phyloP scores from a whole-genome alignment of 2,113 vertebrate species.

The Loxodonta africana region DNA sequence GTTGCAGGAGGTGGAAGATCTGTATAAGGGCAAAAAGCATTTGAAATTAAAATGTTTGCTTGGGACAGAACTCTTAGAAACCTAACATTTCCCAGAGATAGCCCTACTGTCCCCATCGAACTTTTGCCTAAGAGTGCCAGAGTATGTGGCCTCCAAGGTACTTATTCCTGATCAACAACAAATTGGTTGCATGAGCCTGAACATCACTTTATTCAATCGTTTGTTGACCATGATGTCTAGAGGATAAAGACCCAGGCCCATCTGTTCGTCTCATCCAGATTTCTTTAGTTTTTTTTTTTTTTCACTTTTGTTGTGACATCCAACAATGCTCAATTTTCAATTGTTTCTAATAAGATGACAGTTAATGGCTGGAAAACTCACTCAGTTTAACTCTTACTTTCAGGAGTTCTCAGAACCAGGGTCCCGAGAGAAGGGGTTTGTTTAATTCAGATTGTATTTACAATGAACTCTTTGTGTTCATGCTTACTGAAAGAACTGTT shows the following conservation, averaged over 20 bases:
- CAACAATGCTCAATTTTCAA: background rate
- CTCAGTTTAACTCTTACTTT: constrained; percentile 55
- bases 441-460: constrained; percentile 49
- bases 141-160: background rate
- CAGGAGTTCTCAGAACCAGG: background rate
- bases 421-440: background rate
- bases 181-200: background rate
- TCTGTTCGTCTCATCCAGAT: background rate
- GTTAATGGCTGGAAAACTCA: background rate
- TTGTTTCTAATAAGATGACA: constrained; percentile 58
- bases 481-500: constrained; percentile 55
- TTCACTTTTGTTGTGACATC: constrained; percentile 55
- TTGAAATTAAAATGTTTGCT: constrained; percentile 47
- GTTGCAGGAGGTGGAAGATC: constrained; percentile 97
- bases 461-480: constrained; percentile 39
- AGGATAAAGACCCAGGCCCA: background rate
- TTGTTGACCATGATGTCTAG: constrained; percentile 30
- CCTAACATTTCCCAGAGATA: background rate
- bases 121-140: background rate
- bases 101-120: background rate
- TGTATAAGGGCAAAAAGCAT: constrained; percentile 78
- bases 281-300: constrained; percentile 18
- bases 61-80: background rate
- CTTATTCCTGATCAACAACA: background rate
- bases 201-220: constrained; percentile 47